Conservation (phyloP, 2,113 vertebrate species). For the Pseudopipra pipra region DNA sequence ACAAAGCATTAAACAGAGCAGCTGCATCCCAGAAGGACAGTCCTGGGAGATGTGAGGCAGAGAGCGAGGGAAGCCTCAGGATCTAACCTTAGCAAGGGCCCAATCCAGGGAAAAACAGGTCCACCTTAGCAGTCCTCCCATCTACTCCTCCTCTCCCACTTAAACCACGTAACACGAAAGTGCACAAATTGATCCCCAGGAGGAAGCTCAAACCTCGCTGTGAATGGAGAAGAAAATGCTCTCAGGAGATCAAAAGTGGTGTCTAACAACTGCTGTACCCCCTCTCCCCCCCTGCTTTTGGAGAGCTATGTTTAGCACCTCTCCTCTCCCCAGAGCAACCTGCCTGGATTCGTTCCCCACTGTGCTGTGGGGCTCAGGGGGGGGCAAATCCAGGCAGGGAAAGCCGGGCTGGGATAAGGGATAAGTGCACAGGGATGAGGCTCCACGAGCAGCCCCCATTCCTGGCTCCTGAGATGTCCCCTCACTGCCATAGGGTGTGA, state of each 20-base stretch:
- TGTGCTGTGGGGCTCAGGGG: background rate
- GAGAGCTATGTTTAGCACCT: constrained; percentile 38
- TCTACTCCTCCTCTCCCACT: background rate
- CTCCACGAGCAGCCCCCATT: background rate
- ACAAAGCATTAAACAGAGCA: fast-evolving
- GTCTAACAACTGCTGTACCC: constrained; percentile 17
- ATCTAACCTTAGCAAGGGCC: background rate
- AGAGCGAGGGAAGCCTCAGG: background rate
- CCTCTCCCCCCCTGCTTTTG: background rate
- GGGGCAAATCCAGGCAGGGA: background rate
- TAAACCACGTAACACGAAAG: background rate
- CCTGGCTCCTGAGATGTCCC: background rate
- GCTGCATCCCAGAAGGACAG: background rate
- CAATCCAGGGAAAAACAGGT: background rate
- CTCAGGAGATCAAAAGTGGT: constrained; percentile 36
- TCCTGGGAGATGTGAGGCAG: background rate
- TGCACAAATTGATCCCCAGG: background rate
- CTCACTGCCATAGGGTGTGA: fast-evolving
- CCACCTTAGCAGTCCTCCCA: background rate
- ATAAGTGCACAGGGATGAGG: fast-evolving
- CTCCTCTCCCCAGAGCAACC: background rate
- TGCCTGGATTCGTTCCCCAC: too few species aligned
- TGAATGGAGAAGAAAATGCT: constrained; percentile 25
- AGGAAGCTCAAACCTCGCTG: background rate
- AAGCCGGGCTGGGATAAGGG: background rate